Evolutionary conservation across 2,888 invertebrate species (phyloP).

Genomic region (Agrypnus murinus): DNA sequence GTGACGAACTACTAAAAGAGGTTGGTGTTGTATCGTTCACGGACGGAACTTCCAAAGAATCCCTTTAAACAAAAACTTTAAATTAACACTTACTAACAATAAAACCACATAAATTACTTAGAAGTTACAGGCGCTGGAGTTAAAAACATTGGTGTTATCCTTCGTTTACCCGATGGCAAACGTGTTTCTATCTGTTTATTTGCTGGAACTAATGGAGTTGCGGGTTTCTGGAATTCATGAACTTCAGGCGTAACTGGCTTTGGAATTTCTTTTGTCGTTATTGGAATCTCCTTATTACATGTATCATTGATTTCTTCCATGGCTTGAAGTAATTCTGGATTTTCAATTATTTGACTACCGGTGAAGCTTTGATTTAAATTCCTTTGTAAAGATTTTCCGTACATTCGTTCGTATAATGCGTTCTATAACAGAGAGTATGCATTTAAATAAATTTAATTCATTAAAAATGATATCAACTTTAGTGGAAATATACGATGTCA

Average conservation of each 20-base stretch:
- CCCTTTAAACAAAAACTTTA: conserved; percentile 64
- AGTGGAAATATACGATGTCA: too few relatives aligned
- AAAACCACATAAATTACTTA: conserved; percentile 40
- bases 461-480: too few relatives aligned
- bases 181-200: conserved; percentile 96
- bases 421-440: conserved; percentile 74
- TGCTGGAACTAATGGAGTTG: conserved; percentile 77
- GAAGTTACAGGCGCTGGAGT: conserved; percentile 70
- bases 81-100: background rate
- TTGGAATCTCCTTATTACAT: conserved; percentile 68
- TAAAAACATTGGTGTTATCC: conserved; percentile 97
- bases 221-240: conserved; percentile 55
- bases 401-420: conserved; percentile 87
- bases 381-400: conserved; percentile 84
- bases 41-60: conserved; percentile 72
- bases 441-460: background rate
- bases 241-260: conserved; percentile 50
- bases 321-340: conserved; percentile 77
- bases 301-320: conserved; percentile 74
- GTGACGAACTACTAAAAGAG: conserved; percentile 85
- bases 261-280: conserved; percentile 48
- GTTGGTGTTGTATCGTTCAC: conserved; percentile 73
- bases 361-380: conserved; percentile 70
- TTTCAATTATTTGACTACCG: conserved; percentile 80
- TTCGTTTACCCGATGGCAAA: conserved; percentile 93